Percentiles rank a stretch among this genome's conserved stretches.
Conservation (phyloP, 2,797 vertebrate species). For the Ceryle rudis region DNA sequence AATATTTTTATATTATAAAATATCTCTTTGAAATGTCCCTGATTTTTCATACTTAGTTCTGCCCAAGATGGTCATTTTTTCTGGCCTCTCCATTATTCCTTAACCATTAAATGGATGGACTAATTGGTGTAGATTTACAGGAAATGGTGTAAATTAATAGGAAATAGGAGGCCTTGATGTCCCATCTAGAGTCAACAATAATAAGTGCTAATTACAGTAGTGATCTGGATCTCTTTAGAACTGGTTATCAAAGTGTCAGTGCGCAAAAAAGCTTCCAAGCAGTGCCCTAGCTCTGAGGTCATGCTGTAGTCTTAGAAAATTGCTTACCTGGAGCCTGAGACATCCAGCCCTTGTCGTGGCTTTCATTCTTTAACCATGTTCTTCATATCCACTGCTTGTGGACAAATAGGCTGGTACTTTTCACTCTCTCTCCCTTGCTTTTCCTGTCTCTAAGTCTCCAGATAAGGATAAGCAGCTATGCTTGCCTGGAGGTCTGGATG, state of each 20-base stretch:
- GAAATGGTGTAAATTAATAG: neutral
- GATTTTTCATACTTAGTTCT: neutral
- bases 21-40: neutral
- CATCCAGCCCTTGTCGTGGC: neutral
- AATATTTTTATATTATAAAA: neutral
- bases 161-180: neutral
- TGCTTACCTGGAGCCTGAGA: neutral
- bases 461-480: neutral
- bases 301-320: neutral
- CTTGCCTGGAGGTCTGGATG: slow-evolving; percentile 32
- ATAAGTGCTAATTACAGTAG: neutral
- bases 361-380: neutral
- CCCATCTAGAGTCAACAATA: neutral
- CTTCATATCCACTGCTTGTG: neutral
- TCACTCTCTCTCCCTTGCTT: neutral
- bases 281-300: neutral
- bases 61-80: neutral
- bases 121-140: neutral
- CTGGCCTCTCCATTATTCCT: neutral
- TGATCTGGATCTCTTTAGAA: neutral
- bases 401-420: neutral
- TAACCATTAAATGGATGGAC: neutral
- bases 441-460: neutral
- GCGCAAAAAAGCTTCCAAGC: neutral
- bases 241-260: neutral